Base-by-base conservation (phyloP, 2,113 vertebrate genomes). In the Centropus unirufus region DNA sequence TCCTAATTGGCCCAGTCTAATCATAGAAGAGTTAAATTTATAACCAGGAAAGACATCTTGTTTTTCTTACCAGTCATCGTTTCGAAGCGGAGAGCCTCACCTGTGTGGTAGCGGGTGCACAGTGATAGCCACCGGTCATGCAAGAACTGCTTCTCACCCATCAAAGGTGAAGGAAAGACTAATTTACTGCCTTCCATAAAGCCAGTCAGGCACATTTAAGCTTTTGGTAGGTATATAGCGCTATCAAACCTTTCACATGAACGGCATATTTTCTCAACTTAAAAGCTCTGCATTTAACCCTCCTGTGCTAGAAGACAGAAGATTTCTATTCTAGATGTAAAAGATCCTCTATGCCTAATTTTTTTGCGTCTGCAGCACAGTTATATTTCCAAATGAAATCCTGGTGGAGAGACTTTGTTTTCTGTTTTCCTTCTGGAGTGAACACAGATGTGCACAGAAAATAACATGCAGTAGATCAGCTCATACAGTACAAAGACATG, bases 21-120 rank as follows among this genome's bases (percentile, higher is more conserved):
- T 98, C 97, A 97, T 92, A 97, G 97, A 98, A 97, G 97, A 98
- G 98, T 98, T 98, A 98, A 98, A 98, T 98, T 98, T 98, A 98
- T 98, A 98, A 98, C 98, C 96, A 95, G 95, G 95, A 98, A 97
- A 98, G 97, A 98, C 97, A 95, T 98, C 98, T 98, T 98, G 97
- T 98, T 98, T 98, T 98, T 97, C 98, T 98, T 97, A 92, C 97
- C 95, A 94, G 97, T 96, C 97, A 95, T 96, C 96, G 70, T 93
- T 93, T 55, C 86, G 96, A 89, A 97, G 93, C 57, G 2, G 77
- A 87, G 83, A 94, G 95, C 91, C 89, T 98, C 97, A 98, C 98
- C 98, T 98, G 97, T 62, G 94, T 89, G 92, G 96, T 64, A 83
- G 95, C 61, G 44, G 96, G 89, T 93, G 94, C 76, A 93, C 87